Base-by-base conservation (phyloP, 2,797 vertebrate species). In the Pelobates cultripes region DNA sequence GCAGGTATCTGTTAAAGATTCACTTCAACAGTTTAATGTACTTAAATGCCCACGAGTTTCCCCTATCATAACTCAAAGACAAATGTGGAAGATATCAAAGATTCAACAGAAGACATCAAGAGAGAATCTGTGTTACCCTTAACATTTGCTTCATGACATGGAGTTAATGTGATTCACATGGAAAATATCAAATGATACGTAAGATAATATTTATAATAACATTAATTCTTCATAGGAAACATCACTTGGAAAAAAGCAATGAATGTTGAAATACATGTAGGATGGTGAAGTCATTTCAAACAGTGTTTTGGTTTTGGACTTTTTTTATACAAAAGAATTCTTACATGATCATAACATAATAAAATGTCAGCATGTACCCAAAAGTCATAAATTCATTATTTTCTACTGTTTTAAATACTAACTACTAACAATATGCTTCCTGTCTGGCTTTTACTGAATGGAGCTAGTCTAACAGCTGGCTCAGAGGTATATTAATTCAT, bases 341-440 rank as follows among this genome's bases (percentile, higher is more conserved):
- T 86, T 83, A 87, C 86, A 86, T 89, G 15, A 60, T 82, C 86
- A 61, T 75, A 88, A 85, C 82, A 82, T 86, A 84, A 87, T 87
- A 88, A 85, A 88, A 85, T 60, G 68, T 72, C 81, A 45, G 78
- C 85, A 86, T 86, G 66, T 47, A 82, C 79, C 83, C 81, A 85
- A 81, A 87, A 86, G 87, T 91, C 87, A 86, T 90, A 90, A 90
- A 90, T 91, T 86, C 89, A 91, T 91, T 85, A 70, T 76, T 82
- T 87, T 90, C 87, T 89, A 89, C 89, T 89, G 87, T 85, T 88
- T 90, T 88, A 88, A 64, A 88, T 85, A 77, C 81, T 78, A 70
- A 76, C 83, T 86, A 85, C 86, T 89, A 88, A 88, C 88, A 89
- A 87, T 84, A 81, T 61, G 75, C 86, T 91, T 91, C 89, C 89